Evolutionary conservation across 2,797 vertebrate genomes (phyloP).

Genomic region (Spea hammondii): DNA sequence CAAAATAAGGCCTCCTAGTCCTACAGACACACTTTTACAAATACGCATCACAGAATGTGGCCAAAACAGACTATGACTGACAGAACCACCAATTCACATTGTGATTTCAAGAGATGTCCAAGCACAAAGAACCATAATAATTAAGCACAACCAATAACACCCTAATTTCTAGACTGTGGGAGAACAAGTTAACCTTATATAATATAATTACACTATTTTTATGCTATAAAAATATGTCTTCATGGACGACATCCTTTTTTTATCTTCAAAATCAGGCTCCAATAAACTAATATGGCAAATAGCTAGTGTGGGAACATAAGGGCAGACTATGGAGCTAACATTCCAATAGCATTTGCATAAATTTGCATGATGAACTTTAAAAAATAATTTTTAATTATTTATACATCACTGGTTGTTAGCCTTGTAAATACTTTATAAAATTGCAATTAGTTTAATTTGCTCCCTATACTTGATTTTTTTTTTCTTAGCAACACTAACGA

Average conservation of each 20-base stretch:
- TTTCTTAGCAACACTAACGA: neutral
- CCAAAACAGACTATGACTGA: too few species aligned
- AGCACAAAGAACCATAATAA: too few species aligned
- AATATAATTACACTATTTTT: too few species aligned
- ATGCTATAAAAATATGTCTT: too few species aligned
- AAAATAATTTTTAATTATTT: conserved; percentile 3
- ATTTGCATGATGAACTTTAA: conserved; percentile 19
- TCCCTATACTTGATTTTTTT: conserved; percentile 1
- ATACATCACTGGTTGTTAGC: conserved; percentile 1
- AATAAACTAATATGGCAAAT: conserved; percentile 23
- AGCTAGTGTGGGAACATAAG: conserved; percentile 4
- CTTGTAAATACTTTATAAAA: conserved; percentile 3
- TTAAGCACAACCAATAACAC: too few species aligned
- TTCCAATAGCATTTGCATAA: conserved; percentile 31
- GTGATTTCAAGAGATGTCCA: too few species aligned
- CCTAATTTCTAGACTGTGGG: too few species aligned
- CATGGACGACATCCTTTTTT: neutral
- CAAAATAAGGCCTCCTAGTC: too few species aligned
- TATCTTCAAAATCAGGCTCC: neutral
- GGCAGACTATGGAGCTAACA: conserved; percentile 20
- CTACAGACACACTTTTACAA: too few species aligned
- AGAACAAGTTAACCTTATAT: too few species aligned
- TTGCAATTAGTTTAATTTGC: conserved; percentile 28
- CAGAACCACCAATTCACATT: too few species aligned
- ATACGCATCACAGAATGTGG: too few species aligned